Evolutionary conservation across 2,113 vertebrate species (phyloP), one percentile per base, ranked within the genome.

Genomic region (Lagenorhynchus albirostris): DNA sequence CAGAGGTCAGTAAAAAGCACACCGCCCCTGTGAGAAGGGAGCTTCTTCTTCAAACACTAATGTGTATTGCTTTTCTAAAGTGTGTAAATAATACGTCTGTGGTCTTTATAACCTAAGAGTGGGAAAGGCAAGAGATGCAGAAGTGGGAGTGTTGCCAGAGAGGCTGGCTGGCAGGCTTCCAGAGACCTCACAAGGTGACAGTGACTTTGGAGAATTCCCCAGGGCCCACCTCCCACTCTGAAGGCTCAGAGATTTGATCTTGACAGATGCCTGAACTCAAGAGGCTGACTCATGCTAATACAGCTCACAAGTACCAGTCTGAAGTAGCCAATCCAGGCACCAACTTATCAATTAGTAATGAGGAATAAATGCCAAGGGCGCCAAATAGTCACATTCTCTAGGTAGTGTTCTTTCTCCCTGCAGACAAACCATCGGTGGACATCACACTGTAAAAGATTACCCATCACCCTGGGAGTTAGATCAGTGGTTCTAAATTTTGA

Each of bases 171-270:
- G 94, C 73, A 62, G 79, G 26, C 44, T 92, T 96, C 60, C 88
- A 90, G 83, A 76, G 36, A 94, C 80, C 80, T 97, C 71, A 88
- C 80, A 92, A 97, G 85, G 88, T 95, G 80, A 98, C 80, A 90
- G 50, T 36, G 73, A 92, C 84, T 90, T 74, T 84, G 68, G 86
- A 94, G 94, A 96, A 89, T 26, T 76, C 63, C 36, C 36, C 13
- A 33, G 70, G 77, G 80, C 67, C n/a, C 25, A 76, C 65, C 50
- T 92, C 79, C 89, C 63, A 58, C 68, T 76, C 94, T 12, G 62
- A n/a, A 91, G 63, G 55, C 82, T 81, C 6, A 0, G 86, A 94
- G 73, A 89, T 90, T 53, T 87, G 89, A 84, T 83, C 90, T 13
- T 53, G 70, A 97, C 63, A 6, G 38, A 86, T 18, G 85, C 47